These are phyloP conservation scores for Spodoptera picta DNA, from an alignment of 2,888 invertebrate species.

Conservation along the genomic window DNA sequence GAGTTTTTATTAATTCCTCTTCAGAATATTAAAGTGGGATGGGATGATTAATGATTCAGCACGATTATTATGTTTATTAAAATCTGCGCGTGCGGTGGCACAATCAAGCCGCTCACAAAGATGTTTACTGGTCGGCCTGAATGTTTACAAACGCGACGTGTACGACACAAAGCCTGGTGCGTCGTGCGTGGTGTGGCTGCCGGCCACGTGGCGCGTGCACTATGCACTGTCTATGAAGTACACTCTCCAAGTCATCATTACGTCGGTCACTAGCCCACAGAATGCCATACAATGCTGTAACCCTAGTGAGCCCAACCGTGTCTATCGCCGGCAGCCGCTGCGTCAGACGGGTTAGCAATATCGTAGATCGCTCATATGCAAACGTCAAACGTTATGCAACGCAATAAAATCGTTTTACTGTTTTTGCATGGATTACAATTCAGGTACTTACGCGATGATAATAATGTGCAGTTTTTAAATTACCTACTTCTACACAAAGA, in stretches of 20 bases:
- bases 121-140: slow-evolving; percentile 70
- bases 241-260: slow-evolving; percentile 31
- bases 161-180: slow-evolving; percentile 50
- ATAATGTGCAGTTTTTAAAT: slow-evolving; percentile 23
- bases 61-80: slow-evolving; percentile 64
- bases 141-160: slow-evolving; percentile 75
- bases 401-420: slow-evolving; percentile 42
- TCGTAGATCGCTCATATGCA: slow-evolving; percentile 35
- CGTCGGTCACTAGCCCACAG: slow-evolving; percentile 20
- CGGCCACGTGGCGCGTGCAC: slow-evolving; percentile 51
- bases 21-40: slow-evolving; percentile 63
- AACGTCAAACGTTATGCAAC: slow-evolving; percentile 55
- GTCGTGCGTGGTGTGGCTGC: slow-evolving; percentile 24
- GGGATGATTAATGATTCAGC: slow-evolving; percentile 62
- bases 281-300: slow-evolving; percentile 29
- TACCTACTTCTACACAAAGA: background rate
- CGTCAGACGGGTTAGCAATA: slow-evolving; percentile 52
- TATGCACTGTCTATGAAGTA: slow-evolving; percentile 36
- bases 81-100: slow-evolving; percentile 65
- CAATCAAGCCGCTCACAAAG: slow-evolving; percentile 63
- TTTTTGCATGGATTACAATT: slow-evolving; percentile 25
- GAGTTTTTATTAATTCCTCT: slow-evolving; percentile 72
- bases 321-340: slow-evolving; percentile 37
- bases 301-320: slow-evolving; percentile 17
- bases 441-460: slow-evolving; percentile 4